Evolutionary conservation across 2,888 invertebrate genomes (phyloP).

Genomic region (Aromia moschata): DNA sequence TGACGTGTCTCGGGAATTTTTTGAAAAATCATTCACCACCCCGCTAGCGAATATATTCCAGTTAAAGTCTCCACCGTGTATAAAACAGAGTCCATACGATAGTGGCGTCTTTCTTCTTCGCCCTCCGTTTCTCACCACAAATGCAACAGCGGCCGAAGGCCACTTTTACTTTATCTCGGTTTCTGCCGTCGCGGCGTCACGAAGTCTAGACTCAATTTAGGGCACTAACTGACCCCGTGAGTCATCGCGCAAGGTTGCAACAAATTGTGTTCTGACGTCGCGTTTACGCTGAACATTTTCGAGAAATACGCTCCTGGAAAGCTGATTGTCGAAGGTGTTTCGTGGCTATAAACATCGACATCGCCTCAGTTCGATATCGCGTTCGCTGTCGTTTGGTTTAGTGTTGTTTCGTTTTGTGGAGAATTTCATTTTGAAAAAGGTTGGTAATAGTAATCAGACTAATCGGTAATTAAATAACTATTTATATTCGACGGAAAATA

Average conservation of each 20-base stretch:
- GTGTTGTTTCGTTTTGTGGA: not conserved
- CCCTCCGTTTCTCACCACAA: no score
- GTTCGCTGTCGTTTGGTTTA: not conserved
- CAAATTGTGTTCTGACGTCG: constrained; percentile 3
- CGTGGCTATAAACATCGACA: not conserved
- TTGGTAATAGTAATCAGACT: not conserved
- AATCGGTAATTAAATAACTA: no score
- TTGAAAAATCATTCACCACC: no score
- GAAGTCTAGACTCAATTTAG: not conserved
- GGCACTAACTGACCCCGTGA: not conserved
- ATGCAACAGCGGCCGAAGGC: no score
- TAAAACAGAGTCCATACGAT: no score
- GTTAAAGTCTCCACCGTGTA: no score
- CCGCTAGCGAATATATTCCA: no score
- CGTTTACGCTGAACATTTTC: constrained; percentile 1
- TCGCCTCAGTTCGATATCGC: not conserved
- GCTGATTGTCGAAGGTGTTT: not conserved
- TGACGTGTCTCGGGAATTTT: no score
- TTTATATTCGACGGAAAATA: no score
- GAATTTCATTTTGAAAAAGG: not conserved
- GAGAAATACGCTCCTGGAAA: not conserved
- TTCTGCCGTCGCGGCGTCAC: not conserved
- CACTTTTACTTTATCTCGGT: no score
- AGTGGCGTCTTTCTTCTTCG: no score
- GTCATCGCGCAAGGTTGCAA: not conserved